Evolutionary conservation across 92 coral and sea anemone genomes (phyloP).

Genomic region (Palythoa caribaeorum): DNA sequence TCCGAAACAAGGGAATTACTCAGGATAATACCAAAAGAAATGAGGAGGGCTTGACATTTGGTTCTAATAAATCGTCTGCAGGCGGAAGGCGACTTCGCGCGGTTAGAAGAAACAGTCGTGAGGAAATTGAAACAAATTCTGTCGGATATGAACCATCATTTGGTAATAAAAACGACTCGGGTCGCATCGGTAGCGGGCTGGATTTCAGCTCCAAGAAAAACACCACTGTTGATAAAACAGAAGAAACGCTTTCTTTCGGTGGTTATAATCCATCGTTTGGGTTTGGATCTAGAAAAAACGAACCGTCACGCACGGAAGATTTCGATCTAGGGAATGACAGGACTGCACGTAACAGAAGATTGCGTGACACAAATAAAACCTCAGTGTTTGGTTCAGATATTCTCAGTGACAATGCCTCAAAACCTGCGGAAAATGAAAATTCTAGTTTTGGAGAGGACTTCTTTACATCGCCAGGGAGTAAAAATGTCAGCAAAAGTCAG

Average conservation of each 20-base stretch:
- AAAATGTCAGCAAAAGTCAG: slow-evolving; percentile 44
- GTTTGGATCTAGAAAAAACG: slow-evolving; percentile 39
- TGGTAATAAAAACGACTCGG: slow-evolving; percentile 49
- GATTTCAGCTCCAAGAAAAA: slow-evolving; percentile 67
- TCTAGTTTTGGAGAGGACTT: slow-evolving; percentile 69
- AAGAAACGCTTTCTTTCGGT: slow-evolving; percentile 62
- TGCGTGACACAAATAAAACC: slow-evolving; percentile 45
- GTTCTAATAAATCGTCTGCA: slow-evolving; percentile 84
- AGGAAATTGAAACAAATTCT: slow-evolving; percentile 49
- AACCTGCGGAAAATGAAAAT: slow-evolving; percentile 53
- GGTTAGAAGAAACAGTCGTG: slow-evolving; percentile 55
- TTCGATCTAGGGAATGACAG: slow-evolving; percentile 45
- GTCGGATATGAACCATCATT: slow-evolving; percentile 82
- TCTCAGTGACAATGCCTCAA: slow-evolving; percentile 60
- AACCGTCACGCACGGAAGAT: slow-evolving; percentile 39
- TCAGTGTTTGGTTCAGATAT: slow-evolving; percentile 81
- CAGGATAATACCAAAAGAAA: slow-evolving; percentile 48
- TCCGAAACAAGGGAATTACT: slow-evolving; percentile 52
- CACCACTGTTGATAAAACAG: slow-evolving; percentile 33
- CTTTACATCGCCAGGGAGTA: slow-evolving; percentile 37
- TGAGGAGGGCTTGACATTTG: slow-evolving; percentile 79
- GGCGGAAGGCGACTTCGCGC: slow-evolving; percentile 27
- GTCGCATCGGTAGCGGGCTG: slow-evolving; percentile 71
- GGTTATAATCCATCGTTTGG: slow-evolving; percentile 78
- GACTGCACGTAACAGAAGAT: slow-evolving; percentile 67